Conservation (phyloP, 2,888 invertebrate species). For the Punctoribates punctum region DNA sequence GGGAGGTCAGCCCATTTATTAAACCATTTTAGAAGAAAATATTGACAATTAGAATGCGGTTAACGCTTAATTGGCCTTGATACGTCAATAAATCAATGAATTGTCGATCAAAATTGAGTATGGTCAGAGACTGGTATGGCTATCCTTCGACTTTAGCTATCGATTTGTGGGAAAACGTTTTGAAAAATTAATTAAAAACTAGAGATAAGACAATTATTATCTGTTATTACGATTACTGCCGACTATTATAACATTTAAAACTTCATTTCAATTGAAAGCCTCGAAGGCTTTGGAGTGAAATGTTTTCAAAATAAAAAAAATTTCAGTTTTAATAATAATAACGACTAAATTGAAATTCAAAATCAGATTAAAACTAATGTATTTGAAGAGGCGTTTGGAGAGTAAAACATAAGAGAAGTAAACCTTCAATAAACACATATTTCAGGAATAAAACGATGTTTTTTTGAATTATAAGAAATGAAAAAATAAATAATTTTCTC, state of each 20-base stretch:
- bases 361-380: constrained; percentile 1
- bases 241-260: background rate
- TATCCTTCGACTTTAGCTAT: no score
- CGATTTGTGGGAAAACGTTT: no score
- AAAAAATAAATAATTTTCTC: no score
- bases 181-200: no score
- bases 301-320: background rate
- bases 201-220: constrained; percentile 2
- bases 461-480: background rate
- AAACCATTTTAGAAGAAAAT: no score
- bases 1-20: no score
- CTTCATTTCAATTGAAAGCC: background rate
- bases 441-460: background rate
- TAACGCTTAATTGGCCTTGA: no score
- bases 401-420: background rate
- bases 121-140: no score
- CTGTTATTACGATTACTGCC: background rate
- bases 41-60: no score
- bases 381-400: constrained; percentile 27
- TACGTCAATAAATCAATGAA: no score
- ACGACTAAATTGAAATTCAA: constrained; percentile 18
- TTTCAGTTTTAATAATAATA: background rate
- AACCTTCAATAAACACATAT: background rate
- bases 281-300: constrained; percentile 15
- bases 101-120: no score